phyloP scores from a whole-genome alignment of 2,113 vertebrate species.

The Hypomesus transpacificus region DNA sequence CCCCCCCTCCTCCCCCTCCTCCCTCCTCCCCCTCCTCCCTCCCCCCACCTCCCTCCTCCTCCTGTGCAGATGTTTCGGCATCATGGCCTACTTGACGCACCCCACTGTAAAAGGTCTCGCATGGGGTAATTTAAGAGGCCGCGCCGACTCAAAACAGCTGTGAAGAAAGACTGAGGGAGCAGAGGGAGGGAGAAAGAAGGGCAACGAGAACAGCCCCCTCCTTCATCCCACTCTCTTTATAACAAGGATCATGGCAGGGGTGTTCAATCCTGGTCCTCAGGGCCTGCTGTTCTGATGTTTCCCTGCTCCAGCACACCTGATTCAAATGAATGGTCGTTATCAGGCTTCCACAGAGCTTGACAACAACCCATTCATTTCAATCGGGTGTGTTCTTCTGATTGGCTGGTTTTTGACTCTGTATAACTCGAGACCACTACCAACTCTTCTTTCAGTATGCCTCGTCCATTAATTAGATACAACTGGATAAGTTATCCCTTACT shows the following conservation, averaged over 20 bases:
- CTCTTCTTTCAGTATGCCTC: no score
- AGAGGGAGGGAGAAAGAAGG: not conserved
- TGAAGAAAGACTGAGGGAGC: constrained; percentile 28
- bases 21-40: not conserved
- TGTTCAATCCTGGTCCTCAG: not conserved
- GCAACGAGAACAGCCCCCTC: not conserved
- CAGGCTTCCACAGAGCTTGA: no score
- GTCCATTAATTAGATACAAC: no score
- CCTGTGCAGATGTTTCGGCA: constrained; percentile 28
- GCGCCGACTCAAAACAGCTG: constrained; percentile 53
- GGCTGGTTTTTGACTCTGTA: no score
- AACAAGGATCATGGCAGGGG: not conserved
- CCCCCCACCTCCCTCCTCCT: constrained; percentile 5
- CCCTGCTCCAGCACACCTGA: no score
- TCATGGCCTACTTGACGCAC: constrained; percentile 25
- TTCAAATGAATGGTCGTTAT: not conserved
- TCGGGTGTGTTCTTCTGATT: no score
- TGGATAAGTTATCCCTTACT: no score
- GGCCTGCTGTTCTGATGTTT: not conserved
- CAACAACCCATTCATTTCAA: no score
- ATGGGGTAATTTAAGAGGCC: constrained; percentile 46
- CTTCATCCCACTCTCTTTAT: no score
- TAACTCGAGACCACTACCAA: no score
- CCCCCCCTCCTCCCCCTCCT: not conserved
- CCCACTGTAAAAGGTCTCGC: constrained; percentile 39